A percentile compares a stretch with the other conserved stretches of the same genome.
Conservation (phyloP, 2,113 vertebrate genomes). For the Boleophthalmus pectinirostris region DNA sequence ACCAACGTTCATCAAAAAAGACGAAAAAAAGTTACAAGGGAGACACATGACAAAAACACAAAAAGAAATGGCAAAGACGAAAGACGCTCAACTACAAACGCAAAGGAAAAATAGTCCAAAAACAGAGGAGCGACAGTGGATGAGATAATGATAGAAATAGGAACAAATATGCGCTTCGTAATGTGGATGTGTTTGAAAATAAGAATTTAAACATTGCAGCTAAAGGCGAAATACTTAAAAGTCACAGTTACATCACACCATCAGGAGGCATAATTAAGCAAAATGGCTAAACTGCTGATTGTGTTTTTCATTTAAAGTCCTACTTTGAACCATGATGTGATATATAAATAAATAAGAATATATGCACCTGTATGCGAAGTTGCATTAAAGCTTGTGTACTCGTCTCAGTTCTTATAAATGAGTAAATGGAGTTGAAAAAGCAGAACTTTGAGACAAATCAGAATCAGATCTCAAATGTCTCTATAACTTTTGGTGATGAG, state of each 20-base stretch:
- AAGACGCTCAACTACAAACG: slow-evolving; percentile 54
- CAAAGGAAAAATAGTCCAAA: slow-evolving; percentile 8
- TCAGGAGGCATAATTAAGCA: slow-evolving; percentile 4
- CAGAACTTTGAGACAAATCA: too few species aligned
- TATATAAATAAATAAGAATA: too few species aligned
- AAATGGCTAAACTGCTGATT: too few species aligned
- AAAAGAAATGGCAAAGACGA: slow-evolving; percentile 37
- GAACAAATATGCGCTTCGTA: slow-evolving; percentile 49
- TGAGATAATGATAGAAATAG: slow-evolving; percentile 57
- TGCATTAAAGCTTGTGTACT: background rate
- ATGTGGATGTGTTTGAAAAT: slow-evolving; percentile 60
- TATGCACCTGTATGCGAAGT: background rate
- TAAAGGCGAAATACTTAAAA: background rate
- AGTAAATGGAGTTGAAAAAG: too few species aligned
- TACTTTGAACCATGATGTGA: too few species aligned
- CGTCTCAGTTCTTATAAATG: too few species aligned
- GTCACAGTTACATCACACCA: slow-evolving; percentile 37
- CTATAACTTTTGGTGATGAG: too few species aligned
- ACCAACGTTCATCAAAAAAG: slow-evolving; percentile 56
- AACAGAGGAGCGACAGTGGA: slow-evolving; percentile 80
- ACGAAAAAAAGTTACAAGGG: slow-evolving; percentile 24
- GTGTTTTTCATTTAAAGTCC: too few species aligned
- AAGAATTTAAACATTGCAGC: slow-evolving; percentile 18
- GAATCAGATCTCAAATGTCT: too few species aligned
- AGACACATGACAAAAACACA: slow-evolving; percentile 49